phyloP scores from a whole-genome alignment of 2,113 vertebrate genomes.

The Urocolius indicus region DNA sequence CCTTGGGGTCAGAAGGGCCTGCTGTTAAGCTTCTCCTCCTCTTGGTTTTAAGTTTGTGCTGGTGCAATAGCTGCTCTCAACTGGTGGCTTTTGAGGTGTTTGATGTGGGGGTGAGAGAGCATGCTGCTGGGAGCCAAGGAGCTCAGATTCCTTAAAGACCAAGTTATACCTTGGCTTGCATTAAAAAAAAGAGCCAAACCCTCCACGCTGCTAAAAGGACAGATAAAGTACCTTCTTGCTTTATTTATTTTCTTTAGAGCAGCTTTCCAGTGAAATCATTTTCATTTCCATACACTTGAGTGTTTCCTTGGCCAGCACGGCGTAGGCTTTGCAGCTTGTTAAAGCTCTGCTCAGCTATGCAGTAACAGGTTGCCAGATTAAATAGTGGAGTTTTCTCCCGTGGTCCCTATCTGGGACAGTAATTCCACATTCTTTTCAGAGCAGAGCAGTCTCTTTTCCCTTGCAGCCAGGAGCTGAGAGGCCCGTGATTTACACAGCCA shows the following conservation, averaged over 20 bases:
- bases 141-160: neutral
- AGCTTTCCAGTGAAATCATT: neutral
- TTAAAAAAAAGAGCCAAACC: neutral
- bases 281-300: conserved; percentile 14
- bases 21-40: neutral
- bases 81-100: neutral
- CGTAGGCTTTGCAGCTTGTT: neutral
- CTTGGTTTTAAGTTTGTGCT: neutral
- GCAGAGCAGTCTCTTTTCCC: neutral
- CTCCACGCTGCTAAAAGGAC: neutral
- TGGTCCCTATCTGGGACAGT: neutral
- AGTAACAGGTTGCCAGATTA: conserved; percentile 48
- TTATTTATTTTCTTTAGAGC: neutral
- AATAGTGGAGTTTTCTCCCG: conserved; percentile 37
- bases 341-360: neutral
- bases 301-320: conserved; percentile 10
- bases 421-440: conserved; percentile 18
- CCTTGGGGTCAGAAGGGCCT: neutral
- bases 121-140: neutral
- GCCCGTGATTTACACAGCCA: conserved; percentile 18
- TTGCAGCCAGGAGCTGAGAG: conserved; percentile 10
- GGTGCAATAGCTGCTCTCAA: neutral
- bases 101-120: neutral
- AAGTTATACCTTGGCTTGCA: neutral
- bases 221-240: neutral